Conservation (phyloP, 2,797 vertebrate genomes). For the Gallinago stenura region DNA sequence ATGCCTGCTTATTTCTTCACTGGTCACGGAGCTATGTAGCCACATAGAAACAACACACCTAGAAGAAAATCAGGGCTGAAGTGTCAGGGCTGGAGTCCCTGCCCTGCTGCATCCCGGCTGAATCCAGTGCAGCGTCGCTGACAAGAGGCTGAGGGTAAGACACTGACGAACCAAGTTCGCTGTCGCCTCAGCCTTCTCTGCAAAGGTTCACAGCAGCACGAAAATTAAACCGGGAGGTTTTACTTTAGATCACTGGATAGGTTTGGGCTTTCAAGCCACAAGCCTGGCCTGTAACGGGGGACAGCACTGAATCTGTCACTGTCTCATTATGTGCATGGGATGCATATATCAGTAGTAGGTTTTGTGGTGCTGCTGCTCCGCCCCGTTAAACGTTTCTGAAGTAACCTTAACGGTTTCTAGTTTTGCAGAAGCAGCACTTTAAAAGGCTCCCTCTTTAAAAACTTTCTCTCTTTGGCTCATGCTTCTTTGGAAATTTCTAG, state of each 20-base stretch:
- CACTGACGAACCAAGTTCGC: not conserved
- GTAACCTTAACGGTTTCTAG: not conserved
- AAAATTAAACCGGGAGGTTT: not conserved
- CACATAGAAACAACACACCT: not conserved
- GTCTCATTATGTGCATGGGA: not conserved
- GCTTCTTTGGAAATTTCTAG: not conserved
- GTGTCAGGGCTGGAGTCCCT: not conserved
- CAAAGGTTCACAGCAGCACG: not conserved
- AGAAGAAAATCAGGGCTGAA: not conserved
- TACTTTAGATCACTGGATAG: not conserved
- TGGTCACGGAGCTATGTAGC: not conserved
- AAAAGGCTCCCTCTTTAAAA: not conserved
- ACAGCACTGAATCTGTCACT: not conserved
- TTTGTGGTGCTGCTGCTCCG: not conserved
- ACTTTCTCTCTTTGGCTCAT: not conserved
- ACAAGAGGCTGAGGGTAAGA: not conserved
- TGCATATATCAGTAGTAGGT: not conserved
- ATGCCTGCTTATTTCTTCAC: not conserved
- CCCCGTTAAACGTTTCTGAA: not conserved
- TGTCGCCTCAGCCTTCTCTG: not conserved
- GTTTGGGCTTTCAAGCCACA: not conserved
- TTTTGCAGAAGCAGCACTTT: not conserved
- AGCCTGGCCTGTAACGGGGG: not conserved
- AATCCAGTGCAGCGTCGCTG: not conserved
- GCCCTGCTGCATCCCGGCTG: not conserved